Percentiles rank a stretch among this genome's conserved stretches.
Conservation (phyloP, 1,140 invertebrate species). For the Rhagoletis pomonella region DNA sequence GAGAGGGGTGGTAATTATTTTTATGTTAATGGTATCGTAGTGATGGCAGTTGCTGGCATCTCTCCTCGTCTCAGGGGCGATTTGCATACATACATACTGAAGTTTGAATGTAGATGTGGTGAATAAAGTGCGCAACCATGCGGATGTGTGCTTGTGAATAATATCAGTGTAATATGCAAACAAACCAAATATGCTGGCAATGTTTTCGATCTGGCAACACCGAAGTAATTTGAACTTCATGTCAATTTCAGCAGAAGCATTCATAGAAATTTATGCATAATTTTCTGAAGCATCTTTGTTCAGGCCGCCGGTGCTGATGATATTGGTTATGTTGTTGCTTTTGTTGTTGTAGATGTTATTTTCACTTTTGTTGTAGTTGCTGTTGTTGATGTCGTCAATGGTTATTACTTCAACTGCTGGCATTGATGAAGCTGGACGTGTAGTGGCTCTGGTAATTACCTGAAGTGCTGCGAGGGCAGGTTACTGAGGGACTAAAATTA, state of each 20-base stretch:
- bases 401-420: neutral
- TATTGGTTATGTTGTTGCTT: neutral
- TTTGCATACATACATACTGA: no score
- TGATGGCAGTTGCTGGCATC: no score
- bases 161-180: no score
- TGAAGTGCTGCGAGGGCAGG: conserved; percentile 10
- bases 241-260: conserved; percentile 67
- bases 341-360: neutral
- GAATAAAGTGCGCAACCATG: neutral
- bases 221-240: conserved; percentile 72
- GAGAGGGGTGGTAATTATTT: no score
- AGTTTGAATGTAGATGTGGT: no score
- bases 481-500: neutral
- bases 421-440: conserved; percentile 15
- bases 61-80: no score
- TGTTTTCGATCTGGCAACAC: conserved; percentile 53
- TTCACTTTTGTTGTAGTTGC: neutral
- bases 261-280: conserved; percentile 53
- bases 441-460: conserved; percentile 23
- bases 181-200: conserved; percentile 43
- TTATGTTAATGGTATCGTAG: no score
- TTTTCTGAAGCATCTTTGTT: conserved; percentile 33
- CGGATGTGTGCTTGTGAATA: no score
- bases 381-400: neutral
- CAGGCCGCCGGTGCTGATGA: neutral